Evolutionary conservation across 2,888 invertebrate species (phyloP), one percentile per base, ranked within the genome.

Genomic region (Ptilodon capucinus): DNA sequence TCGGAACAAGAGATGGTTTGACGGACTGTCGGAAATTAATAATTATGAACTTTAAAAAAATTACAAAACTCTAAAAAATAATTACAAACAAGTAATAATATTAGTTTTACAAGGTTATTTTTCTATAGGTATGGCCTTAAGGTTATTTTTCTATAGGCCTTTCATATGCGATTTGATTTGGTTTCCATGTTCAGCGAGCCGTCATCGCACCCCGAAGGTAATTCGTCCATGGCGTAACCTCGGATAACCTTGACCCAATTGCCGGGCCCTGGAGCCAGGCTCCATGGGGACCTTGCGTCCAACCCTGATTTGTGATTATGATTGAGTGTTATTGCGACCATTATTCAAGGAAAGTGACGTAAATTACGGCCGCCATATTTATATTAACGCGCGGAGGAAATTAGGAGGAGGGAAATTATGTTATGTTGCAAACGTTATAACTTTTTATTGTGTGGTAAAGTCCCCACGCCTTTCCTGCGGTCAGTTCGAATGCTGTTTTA

Each of bases 251-350:
- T n/a, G n/a, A n/a, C n/a, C n/a, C n/a, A n/a, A n/a, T n/a, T n/a
- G n/a, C n/a, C n/a, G n/a, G n/a, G n/a, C 4, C 17, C 19, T 14
- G 14, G 14, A 11, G 19, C 17, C 14, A 35, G 35, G 9, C 0
- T 17, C 35, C 35, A 9, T 35, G 35, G 35, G 35, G 35, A 3
- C 32, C 14, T 14, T 8, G 32, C 14, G n/a, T 14, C 16, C 17
- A 11, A 1, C 19, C n/a, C 18, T 38, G n/a, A 5, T 6, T 19
- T 5, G 9, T 64, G 54, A 64, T 54, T 46, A 57, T 66, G 54
- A 64, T 45, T 39, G 30, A 63, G 42, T 42, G 46, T 57, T 63
- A 64, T 63, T 66, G 39, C 42, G 50, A 40, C 30, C 42, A 46
- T 57, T 51, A 39, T 21, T 64, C 51, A 52, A 44, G 9, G 19